A percentile compares a stretch with the other conserved stretches of the same genome.
Evolutionary conservation across 30 jellyfish, hydroid and myxozoan genomes (phyloP).

Genomic region (Cassiopea andromeda): DNA sequence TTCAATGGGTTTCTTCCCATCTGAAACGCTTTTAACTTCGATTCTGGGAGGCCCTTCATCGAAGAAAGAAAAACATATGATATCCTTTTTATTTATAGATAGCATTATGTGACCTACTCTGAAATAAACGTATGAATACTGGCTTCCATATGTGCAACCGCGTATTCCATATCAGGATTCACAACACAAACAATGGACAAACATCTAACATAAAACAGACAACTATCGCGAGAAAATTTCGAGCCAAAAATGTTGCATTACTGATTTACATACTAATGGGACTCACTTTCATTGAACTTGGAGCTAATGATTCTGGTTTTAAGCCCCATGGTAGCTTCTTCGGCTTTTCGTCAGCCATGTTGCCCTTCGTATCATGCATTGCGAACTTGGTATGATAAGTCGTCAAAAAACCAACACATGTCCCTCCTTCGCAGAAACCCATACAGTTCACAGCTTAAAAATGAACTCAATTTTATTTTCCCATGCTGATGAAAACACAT

Average conservation of each 20-base stretch:
- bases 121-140: neutral
- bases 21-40: constrained; percentile 77
- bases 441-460: too few species aligned
- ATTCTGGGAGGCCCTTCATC: constrained; percentile 66
- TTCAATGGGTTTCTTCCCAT: constrained; percentile 80
- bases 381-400: neutral
- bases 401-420: neutral
- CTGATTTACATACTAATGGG: too few species aligned
- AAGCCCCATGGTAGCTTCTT: constrained; percentile 88
- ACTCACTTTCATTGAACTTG: constrained; percentile 82
- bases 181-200: too few species aligned
- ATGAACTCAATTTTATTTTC: too few species aligned
- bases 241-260: too few species aligned
- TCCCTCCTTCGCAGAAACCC: neutral
- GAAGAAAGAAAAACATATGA: neutral
- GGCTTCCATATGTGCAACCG: too few species aligned
- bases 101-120: too few species aligned
- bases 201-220: too few species aligned
- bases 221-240: too few species aligned
- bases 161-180: too few species aligned
- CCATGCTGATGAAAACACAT: too few species aligned
- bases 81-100: too few species aligned
- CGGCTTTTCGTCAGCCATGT: constrained; percentile 79
- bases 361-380: neutral
- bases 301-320: constrained; percentile 75